Evolutionary conservation across 1,140 invertebrate genomes (phyloP), one percentile per base, ranked within the genome.

Genomic region (Drosophila eugracilis): DNA sequence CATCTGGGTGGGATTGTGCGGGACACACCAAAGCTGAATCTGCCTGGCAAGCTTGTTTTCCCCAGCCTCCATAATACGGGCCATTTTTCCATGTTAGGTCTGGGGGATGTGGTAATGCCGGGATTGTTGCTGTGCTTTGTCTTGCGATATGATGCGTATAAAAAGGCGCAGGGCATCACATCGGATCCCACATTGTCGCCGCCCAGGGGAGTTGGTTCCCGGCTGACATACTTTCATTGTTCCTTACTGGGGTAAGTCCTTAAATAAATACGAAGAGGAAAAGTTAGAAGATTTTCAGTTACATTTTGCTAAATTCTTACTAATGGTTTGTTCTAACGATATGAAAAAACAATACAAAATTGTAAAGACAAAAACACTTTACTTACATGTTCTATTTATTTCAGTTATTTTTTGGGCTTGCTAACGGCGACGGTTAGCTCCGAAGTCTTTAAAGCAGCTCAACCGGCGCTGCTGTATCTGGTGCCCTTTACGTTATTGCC

Each of bases 31-130:
- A 99, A 99, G 92, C 93, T 99, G 50, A 98, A 97, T 57, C 93
- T 99, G 79, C 98, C 98, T 32, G 98, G 98, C 76, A 99, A 99
- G 93, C 93, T 99, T 55, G 97, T 99, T 54, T 99, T 99, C 93
- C 98, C 98, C 63, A 98, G 97, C 88, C 97, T 98, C 93, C 97
- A 98, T 92, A 97, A 98, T 90, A 94, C 95, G 71, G 98, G 97
- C 74, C 97, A 98, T 92, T 99, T 99, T 92, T 98, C 97, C 36
- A 99, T 99, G 97, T 93, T 99, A 26, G 98, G 98, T 69, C 93
- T 99, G 9, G 98, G 98, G 26, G 98, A 99, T 92, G 98, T 99
- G 70, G 98, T 99, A 14, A 99, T 99, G 98, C 98, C 98, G n/a
- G 98, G 98, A 4, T 92, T 99, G 17, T 90, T 99, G 69, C 93